These are phyloP conservation scores for Nixonia krombeini DNA, from an alignment of 1,140 invertebrate species.

Conservation along the genomic window DNA sequence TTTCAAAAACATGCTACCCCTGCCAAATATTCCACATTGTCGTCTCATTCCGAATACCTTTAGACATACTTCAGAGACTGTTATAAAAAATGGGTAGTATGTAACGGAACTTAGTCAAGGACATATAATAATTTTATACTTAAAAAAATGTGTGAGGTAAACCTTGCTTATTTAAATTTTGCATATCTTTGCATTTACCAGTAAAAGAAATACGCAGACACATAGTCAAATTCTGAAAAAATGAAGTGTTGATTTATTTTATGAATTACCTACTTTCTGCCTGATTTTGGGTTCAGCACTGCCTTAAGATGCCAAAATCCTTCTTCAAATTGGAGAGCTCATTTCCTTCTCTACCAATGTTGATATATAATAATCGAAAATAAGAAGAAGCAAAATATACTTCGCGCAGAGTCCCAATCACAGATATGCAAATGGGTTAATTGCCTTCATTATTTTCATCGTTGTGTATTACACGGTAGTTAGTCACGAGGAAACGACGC, in stretches of 20 bases:
- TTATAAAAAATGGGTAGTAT: constrained; percentile 3
- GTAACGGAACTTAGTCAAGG: constrained; percentile 6
- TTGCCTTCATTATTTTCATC: constrained; percentile 43
- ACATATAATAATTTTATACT: background rate
- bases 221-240: too few relatives aligned
- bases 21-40: constrained; percentile 27
- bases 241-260: too few relatives aligned
- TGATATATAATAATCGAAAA: constrained; percentile 2
- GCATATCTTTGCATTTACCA: too few relatives aligned
- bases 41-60: constrained; percentile 31
- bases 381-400: constrained; percentile 12
- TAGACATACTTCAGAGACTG: constrained; percentile 16
- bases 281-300: too few relatives aligned
- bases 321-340: background rate
- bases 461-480: constrained; percentile 45
- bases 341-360: background rate
- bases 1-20: constrained; percentile 20
- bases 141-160: too few relatives aligned
- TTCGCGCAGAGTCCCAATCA: constrained; percentile 32
- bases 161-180: too few relatives aligned
- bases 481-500: constrained; percentile 47
- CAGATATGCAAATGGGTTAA: constrained; percentile 48
- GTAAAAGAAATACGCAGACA: too few relatives aligned
- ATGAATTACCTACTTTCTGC: too few relatives aligned
- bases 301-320: background rate